Conservation (phyloP, 1,140 invertebrate genomes). For the Venturia canescens region DNA sequence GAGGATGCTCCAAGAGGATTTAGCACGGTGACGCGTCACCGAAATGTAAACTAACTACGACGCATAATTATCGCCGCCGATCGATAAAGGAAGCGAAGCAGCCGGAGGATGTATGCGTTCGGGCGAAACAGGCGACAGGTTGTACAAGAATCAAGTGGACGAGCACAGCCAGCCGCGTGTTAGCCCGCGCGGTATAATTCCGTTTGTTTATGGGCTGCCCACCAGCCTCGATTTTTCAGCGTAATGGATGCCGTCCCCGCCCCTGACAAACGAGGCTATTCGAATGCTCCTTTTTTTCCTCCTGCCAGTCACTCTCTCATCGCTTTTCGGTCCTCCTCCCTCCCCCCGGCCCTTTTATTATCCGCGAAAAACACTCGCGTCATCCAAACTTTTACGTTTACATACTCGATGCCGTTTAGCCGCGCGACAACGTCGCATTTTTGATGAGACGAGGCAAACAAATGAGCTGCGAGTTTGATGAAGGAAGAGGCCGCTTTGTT, state of each 20-base stretch:
- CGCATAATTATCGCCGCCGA: neutral
- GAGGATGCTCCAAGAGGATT: neutral
- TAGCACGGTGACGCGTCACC: neutral
- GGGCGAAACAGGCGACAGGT: conserved; percentile 51
- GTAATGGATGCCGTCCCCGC: conserved; percentile 66
- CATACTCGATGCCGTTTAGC: neutral
- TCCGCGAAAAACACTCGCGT: neutral
- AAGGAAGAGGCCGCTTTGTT: too few relatives aligned
- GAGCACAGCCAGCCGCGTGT: conserved; percentile 37
- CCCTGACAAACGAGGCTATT: conserved; percentile 71
- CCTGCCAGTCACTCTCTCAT: conserved; percentile 27
- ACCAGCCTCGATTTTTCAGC: conserved; percentile 73
- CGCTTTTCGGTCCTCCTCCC: conserved; percentile 16
- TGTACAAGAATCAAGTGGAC: conserved; percentile 60
- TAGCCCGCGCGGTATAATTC: conserved; percentile 67
- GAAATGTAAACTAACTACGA: neutral
- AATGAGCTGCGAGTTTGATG: neutral
- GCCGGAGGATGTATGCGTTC: conserved; percentile 1
- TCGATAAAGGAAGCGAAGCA: conserved; percentile 16
- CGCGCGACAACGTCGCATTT: neutral
- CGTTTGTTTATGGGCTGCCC: conserved; percentile 74
- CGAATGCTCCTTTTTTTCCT: conserved; percentile 54
- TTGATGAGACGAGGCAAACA: neutral
- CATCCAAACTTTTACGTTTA: neutral
- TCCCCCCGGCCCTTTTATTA: neutral